These are phyloP conservation scores for Anolis carolinensis DNA, from an alignment of 2,113 vertebrate genomes.

Conservation along the genomic window DNA sequence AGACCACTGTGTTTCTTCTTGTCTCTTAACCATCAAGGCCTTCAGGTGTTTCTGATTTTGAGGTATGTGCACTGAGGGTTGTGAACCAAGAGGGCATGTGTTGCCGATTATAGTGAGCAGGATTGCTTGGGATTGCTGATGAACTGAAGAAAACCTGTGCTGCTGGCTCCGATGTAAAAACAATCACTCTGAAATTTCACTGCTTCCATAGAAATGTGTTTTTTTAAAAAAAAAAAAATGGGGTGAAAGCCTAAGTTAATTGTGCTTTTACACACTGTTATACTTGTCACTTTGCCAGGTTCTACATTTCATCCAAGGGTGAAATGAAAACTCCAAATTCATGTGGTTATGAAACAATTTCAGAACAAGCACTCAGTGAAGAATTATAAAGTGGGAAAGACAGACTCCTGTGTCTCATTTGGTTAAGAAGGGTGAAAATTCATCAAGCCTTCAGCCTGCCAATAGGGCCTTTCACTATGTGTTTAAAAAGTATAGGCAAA, in stretches of 20 bases:
- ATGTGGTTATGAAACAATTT: constrained; percentile 76
- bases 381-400: constrained; percentile 67
- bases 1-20: background rate
- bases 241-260: constrained; percentile 73
- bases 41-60: constrained; percentile 9
- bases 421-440: constrained; percentile 38
- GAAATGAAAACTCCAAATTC: constrained; percentile 75
- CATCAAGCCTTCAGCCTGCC: constrained; percentile 55
- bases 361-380: constrained; percentile 60
- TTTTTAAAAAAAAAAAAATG: constrained; percentile 55
- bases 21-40: background rate
- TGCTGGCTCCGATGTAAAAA: constrained; percentile 72
- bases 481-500: constrained; percentile 43
- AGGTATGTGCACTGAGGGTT: background rate
- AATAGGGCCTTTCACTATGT: constrained; percentile 36
- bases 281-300: constrained; percentile 73
- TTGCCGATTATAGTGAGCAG: accelerated
- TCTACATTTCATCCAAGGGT: constrained; percentile 73
- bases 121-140: constrained; percentile 42
- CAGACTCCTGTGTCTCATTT: constrained; percentile 57
- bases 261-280: constrained; percentile 78
- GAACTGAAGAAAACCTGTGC: constrained; percentile 58
- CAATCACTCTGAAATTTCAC: constrained; percentile 69
- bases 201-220: constrained; percentile 70
- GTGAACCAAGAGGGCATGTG: background rate